These are phyloP conservation scores for Lepidostoma basale DNA, from an alignment of 1,140 invertebrate genomes.

Conservation along the genomic window DNA sequence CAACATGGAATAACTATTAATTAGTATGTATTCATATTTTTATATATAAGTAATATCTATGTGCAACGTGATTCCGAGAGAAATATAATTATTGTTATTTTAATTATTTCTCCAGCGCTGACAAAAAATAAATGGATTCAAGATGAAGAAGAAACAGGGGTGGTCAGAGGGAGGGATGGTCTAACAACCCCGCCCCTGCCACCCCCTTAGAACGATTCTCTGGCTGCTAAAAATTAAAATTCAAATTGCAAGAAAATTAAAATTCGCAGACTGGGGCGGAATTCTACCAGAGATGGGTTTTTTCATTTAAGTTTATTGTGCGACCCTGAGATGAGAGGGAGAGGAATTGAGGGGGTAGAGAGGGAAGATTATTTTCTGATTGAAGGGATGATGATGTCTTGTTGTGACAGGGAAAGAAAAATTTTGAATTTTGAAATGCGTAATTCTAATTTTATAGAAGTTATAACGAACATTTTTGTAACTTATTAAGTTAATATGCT, in stretches of 20 bases:
- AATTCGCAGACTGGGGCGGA: constrained; percentile 44
- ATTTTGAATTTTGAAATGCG: no score
- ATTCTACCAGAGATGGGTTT: constrained; percentile 22
- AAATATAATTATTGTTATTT: no score
- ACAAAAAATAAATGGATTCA: constrained; percentile 44
- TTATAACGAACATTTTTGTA: no score
- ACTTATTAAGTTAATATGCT: no score
- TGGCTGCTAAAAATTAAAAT: constrained; percentile 46
- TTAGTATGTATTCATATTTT: no score
- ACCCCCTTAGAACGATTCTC: constrained; percentile 40
- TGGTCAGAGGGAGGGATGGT: not conserved
- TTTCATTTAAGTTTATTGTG: constrained; percentile 44
- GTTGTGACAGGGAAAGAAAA: no score
- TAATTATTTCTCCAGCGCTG: no score
- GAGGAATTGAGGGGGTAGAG: not conserved
- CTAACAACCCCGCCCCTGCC: not conserved
- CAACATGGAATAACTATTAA: no score
- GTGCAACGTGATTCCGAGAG: no score
- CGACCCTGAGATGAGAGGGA: not conserved
- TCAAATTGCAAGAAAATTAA: constrained; percentile 48
- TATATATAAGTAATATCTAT: no score
- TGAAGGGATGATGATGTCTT: constrained; percentile 9
- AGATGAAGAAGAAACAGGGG: constrained; percentile 33
- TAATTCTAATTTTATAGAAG: no score
- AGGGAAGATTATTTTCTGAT: constrained; percentile 14